Conservation (phyloP, 2,888 invertebrate genomes). For the Aporophyla lueneburgensis region DNA sequence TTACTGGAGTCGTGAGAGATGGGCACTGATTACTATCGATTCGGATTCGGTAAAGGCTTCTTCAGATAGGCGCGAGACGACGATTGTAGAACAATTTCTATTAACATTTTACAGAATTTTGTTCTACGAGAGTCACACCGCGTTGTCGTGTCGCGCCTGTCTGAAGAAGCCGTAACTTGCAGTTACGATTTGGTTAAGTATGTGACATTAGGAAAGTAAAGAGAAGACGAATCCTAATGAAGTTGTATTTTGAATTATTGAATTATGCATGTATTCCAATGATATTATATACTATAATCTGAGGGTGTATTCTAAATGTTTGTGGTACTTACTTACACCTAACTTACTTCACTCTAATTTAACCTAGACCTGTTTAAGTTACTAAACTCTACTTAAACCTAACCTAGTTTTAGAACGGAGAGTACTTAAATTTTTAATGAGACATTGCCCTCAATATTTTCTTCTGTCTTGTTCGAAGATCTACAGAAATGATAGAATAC, state of each 20-base stretch:
- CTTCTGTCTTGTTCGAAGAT: neutral
- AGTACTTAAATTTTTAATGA: no score
- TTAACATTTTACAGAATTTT: no score
- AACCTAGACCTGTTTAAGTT: neutral
- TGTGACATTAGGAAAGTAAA: neutral
- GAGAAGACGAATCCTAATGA: neutral
- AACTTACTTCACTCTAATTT: neutral
- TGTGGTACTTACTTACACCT: neutral
- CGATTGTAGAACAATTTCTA: no score
- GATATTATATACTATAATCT: no score
- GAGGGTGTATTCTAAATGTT: no score
- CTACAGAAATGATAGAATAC: neutral
- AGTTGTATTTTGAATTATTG: no score
- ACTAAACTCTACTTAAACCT: neutral
- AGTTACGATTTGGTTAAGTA: neutral
- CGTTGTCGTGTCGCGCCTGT: no score
- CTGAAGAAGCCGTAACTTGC: neutral
- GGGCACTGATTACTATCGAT: slow-evolving; percentile 2
- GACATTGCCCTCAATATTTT: neutral
- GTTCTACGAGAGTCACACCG: no score
- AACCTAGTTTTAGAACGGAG: neutral
- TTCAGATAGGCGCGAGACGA: no score
- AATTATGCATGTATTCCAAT: no score
- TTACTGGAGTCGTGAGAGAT: slow-evolving; percentile 19
- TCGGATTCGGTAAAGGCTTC: neutral